Percentiles rank a stretch among this genome's conserved stretches.
These are phyloP conservation scores for Echeneis naucrates DNA, from an alignment of 2,797 vertebrate genomes.

Conservation along the genomic window DNA sequence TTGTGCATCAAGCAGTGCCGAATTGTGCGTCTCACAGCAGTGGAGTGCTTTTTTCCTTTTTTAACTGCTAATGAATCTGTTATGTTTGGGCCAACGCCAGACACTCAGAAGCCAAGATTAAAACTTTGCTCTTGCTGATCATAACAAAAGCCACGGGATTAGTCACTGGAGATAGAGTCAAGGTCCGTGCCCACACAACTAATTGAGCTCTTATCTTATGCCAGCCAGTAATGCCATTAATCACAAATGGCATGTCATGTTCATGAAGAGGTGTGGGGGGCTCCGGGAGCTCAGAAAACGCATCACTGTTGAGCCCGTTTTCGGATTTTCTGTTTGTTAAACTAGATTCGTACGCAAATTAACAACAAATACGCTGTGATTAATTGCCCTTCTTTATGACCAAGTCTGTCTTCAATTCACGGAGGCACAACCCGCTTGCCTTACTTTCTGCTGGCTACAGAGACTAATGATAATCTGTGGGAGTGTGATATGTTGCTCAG, in stretches of 20 bases:
- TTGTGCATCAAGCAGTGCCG: neutral
- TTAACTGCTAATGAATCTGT: constrained; percentile 58
- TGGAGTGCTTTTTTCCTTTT: constrained; percentile 30
- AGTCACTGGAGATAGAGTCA: constrained; percentile 75
- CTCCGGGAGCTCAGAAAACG: constrained; percentile 39
- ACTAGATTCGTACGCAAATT: neutral
- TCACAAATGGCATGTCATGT: constrained; percentile 68
- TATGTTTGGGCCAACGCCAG: constrained; percentile 48
- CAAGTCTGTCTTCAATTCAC: constrained; percentile 35
- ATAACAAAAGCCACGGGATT: constrained; percentile 77
- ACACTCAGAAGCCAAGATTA: constrained; percentile 65
- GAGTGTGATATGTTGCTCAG: constrained; percentile 55
- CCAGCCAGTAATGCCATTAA: constrained; percentile 69
- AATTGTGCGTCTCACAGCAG: constrained; percentile 25
- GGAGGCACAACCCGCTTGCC: constrained; percentile 30
- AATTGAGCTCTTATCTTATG: constrained; percentile 80
- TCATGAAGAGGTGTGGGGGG: constrained; percentile 44
- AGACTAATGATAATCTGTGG: constrained; percentile 59
- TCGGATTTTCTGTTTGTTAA: constrained; percentile 15
- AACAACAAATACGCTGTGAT: constrained; percentile 21
- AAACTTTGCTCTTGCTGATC: constrained; percentile 74
- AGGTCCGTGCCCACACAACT: constrained; percentile 76
- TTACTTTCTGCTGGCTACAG: constrained; percentile 35
- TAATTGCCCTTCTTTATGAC: constrained; percentile 28
- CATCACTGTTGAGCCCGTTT: constrained; percentile 36